Conservation (phyloP, 1,140 invertebrate genomes). For the Papilio polytes region DNA sequence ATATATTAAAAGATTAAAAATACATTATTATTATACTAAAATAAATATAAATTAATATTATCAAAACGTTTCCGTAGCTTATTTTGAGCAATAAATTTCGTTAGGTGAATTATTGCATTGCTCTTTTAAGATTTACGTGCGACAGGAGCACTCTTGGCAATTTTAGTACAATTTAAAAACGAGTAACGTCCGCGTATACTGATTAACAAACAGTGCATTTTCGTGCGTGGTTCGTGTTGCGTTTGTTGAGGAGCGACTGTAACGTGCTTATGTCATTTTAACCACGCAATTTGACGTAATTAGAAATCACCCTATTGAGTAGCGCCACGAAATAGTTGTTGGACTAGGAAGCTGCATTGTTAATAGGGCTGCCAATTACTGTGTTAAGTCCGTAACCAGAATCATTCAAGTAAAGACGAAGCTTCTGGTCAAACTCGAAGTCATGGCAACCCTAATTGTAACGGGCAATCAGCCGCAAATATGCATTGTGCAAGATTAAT, state of each 20-base stretch:
- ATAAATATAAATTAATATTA: background rate
- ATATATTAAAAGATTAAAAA: background rate
- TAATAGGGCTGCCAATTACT: background rate
- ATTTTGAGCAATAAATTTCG: background rate
- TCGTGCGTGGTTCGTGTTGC: slow-evolving; percentile 48
- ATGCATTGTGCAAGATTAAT: slow-evolving; percentile 35
- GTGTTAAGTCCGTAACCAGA: background rate
- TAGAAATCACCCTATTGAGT: slow-evolving; percentile 66
- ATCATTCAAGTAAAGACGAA: background rate
- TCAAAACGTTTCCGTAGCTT: background rate
- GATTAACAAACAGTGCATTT: slow-evolving; percentile 52
- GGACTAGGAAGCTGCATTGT: slow-evolving; percentile 52
- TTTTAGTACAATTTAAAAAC: slow-evolving; percentile 24
- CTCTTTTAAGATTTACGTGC: slow-evolving; percentile 24
- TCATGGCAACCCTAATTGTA: slow-evolving; percentile 52
- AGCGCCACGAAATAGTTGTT: slow-evolving; percentile 52
- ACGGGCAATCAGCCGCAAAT: slow-evolving; percentile 55
- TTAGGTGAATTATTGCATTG: background rate
- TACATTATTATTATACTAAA: background rate
- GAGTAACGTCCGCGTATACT: slow-evolving; percentile 18
- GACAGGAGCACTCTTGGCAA: slow-evolving; percentile 1
- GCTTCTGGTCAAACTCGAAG: background rate
- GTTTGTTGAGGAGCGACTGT: slow-evolving; percentile 60
- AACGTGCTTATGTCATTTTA: slow-evolving; percentile 76
- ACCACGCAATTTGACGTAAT: slow-evolving; percentile 77